Base-by-base conservation (phyloP, 2,797 vertebrate genomes). In the Typhlichthys subterraneus region DNA sequence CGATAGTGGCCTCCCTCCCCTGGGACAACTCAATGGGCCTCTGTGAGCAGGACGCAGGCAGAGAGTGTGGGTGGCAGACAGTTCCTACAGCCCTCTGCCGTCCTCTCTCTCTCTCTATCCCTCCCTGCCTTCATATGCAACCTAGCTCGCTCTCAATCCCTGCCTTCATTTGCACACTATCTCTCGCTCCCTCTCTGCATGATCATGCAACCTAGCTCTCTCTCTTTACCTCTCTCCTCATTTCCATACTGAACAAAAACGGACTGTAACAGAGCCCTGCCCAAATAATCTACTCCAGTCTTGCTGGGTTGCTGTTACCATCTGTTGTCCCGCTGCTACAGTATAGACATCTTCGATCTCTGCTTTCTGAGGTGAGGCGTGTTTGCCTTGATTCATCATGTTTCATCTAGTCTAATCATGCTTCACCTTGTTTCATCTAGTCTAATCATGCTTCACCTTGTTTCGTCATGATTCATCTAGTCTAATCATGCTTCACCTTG, bases 1-100 rank as follows among this genome's bases (percentile, higher is more conserved):
- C 66, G 73, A 82, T 69, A 73, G 76, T 29, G 63, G 78, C 74
- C 77, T 78, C 75, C 74, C 75, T 74, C 70, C 53, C 53, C 70
- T 62, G 70, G 53, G 80, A 67, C 53, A 66, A 89, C 81, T 85
- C 68, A 85, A 89, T 90, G 83, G 82, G 77, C 72, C 69, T 83
- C 81, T 86, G 77, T 87, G 86, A 88, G 70, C 77, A 70, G 66
- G 33, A 14, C 63, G 72, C 69, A 67, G 63, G 7, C 55, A 59
- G 60, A 68, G 55, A 75, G 72, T 67, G 65, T 68, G 79, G 69
- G 73, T 71, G 73, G 79, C 79, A 76, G 83, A 61, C 77, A 9
- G 42, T 75, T 64, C 72, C 72, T 60, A 63, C 46, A 6, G 48
- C 69, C 72, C 76, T 63, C 65, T 76, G 69, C 42, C 8, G 11